phyloP scores from a whole-genome alignment of 2,113 vertebrate genomes.

The Saimiri boliviensis region DNA sequence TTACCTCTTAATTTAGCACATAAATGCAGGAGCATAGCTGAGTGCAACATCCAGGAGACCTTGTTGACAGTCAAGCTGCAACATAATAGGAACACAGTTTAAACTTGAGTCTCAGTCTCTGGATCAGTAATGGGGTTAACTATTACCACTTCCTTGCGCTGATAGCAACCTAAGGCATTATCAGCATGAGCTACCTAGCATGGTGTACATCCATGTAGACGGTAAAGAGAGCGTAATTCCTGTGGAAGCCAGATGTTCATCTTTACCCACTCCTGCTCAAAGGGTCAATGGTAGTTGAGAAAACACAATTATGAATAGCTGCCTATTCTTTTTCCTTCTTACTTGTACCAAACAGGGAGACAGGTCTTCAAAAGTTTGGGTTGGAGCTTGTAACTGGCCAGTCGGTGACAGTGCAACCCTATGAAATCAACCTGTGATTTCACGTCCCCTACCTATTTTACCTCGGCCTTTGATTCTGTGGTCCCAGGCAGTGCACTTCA shows the following conservation, averaged over 20 bases:
- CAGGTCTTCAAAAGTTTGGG: background rate
- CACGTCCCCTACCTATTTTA: background rate
- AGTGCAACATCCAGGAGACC: background rate
- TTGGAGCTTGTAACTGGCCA: slow-evolving; percentile 31
- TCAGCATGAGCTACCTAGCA: accelerated
- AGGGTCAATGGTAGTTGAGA: background rate
- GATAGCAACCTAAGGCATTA: background rate
- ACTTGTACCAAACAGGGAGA: background rate
- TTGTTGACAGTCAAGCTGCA: accelerated
- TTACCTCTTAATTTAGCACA: background rate
- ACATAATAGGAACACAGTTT: accelerated
- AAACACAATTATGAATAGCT: background rate
- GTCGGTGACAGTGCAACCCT: background rate
- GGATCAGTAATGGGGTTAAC: background rate
- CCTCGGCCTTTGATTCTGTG: background rate
- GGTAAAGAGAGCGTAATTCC: accelerated
- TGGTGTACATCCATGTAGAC: accelerated
- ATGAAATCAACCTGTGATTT: background rate
- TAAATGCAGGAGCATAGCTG: no score
- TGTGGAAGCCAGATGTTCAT: accelerated
- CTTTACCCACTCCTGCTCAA: background rate
- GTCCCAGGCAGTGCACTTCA: slow-evolving; percentile 37
- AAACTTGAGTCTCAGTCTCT: background rate
- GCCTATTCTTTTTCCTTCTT: background rate
- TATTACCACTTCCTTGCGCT: background rate